These are phyloP conservation scores for Mohoua ochrocephala DNA, from an alignment of 2,113 vertebrate genomes.

Conservation along the genomic window DNA sequence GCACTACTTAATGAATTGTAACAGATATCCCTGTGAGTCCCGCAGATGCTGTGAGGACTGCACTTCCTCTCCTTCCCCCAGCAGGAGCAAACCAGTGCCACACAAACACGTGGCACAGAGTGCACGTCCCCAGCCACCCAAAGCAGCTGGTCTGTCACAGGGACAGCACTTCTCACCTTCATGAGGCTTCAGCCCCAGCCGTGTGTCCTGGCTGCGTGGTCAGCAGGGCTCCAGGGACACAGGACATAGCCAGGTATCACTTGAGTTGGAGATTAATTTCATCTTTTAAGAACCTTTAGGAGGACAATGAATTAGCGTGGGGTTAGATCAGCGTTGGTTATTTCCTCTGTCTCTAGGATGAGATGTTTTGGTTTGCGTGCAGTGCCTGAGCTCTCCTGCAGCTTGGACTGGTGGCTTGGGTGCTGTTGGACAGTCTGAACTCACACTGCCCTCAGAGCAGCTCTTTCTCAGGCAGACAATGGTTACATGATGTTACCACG, in stretches of 20 bases:
- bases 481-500: neutral
- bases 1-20: constrained; percentile 39
- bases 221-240: neutral
- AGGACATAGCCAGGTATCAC: accelerated
- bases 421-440: neutral
- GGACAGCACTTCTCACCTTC: neutral
- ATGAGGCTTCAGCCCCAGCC: neutral
- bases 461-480: neutral
- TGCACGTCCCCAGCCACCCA: accelerated
- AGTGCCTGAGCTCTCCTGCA: neutral
- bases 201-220: neutral
- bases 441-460: neutral
- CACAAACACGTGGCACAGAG: neutral
- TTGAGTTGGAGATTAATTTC: neutral
- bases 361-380: neutral
- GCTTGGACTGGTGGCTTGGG: neutral
- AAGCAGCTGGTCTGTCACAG: neutral
- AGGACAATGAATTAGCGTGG: neutral
- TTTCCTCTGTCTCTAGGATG: neutral
- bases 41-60: neutral
- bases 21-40: constrained; percentile 23
- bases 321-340: neutral
- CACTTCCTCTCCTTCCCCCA: neutral
- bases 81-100: neutral
- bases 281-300: neutral